Evolutionary conservation across 2,888 invertebrate genomes (phyloP).

Genomic region (Diloba caeruleocephala): DNA sequence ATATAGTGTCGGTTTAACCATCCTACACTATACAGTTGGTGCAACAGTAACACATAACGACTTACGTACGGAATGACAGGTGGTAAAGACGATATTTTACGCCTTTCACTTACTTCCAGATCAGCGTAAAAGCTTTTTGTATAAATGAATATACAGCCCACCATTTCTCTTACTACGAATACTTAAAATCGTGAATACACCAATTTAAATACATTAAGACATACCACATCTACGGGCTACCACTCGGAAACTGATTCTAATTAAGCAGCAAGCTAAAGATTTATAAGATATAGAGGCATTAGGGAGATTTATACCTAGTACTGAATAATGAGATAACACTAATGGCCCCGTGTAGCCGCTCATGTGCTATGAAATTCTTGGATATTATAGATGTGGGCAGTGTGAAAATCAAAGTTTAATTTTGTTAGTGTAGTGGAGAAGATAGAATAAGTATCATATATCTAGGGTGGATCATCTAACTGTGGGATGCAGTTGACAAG

Average conservation of each 20-base stretch:
- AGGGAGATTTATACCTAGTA: constrained; percentile 84
- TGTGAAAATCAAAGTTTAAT: constrained; percentile 5
- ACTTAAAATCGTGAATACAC: constrained; percentile 25
- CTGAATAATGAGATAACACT: constrained; percentile 84
- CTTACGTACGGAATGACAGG: too few relatives aligned
- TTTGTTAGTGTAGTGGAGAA: not conserved
- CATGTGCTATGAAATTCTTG: constrained; percentile 32
- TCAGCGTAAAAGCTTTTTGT: constrained; percentile 14
- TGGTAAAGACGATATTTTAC: too few relatives aligned
- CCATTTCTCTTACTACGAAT: not conserved
- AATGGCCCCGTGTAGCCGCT: constrained; percentile 69
- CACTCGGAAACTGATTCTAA: constrained; percentile 74
- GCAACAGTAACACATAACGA: too few relatives aligned
- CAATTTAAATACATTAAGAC: constrained; percentile 36
- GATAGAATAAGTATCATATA: too few relatives aligned
- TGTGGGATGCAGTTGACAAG: too few relatives aligned
- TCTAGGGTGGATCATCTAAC: too few relatives aligned
- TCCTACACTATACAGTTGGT: too few relatives aligned
- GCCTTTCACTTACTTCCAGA: constrained; percentile 2
- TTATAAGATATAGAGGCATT: constrained; percentile 87
- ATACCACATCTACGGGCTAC: constrained; percentile 53
- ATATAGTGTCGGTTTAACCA: too few relatives aligned
- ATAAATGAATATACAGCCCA: constrained; percentile 27
- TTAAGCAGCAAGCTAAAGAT: constrained; percentile 83
- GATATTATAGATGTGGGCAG: constrained; percentile 7